Evolutionary conservation across 1,140 invertebrate species (phyloP).

Genomic region (Papilio aristodemus): DNA sequence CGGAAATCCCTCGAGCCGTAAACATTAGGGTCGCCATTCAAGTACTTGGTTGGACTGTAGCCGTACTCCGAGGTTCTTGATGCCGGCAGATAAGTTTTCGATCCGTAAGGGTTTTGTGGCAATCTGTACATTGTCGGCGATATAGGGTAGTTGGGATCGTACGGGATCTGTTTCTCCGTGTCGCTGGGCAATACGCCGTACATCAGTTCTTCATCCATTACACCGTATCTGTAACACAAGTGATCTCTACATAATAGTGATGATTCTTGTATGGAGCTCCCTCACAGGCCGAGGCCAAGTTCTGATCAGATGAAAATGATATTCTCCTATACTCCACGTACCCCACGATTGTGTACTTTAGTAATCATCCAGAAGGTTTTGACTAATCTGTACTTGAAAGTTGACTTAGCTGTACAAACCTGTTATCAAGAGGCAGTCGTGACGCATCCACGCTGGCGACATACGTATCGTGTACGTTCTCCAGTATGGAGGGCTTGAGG

Average conservation of each 20-base stretch:
- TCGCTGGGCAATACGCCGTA: slow-evolving; percentile 69
- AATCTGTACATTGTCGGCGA: slow-evolving; percentile 72
- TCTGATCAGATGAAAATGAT: background rate
- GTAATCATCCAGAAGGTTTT: background rate
- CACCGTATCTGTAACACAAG: slow-evolving; percentile 66
- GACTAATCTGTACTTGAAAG: background rate
- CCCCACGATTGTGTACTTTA: no score
- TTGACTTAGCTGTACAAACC: slow-evolving; percentile 50
- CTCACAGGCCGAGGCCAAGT: background rate
- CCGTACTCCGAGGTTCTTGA: slow-evolving; percentile 74
- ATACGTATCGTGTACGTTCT: slow-evolving; percentile 80
- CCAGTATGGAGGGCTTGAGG: slow-evolving; percentile 82
- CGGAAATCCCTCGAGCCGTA: slow-evolving; percentile 71
- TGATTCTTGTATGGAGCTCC: no score
- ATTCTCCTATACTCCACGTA: background rate
- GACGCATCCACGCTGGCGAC: slow-evolving; percentile 74
- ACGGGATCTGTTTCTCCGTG: slow-evolving; percentile 74
- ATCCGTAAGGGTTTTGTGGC: slow-evolving; percentile 71
- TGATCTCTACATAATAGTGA: no score
- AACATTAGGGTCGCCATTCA: slow-evolving; percentile 66
- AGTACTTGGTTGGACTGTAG: slow-evolving; percentile 76
- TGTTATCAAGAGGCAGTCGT: slow-evolving; percentile 76
- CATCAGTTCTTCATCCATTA: slow-evolving; percentile 76
- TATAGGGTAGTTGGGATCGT: slow-evolving; percentile 75
- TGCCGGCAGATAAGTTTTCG: slow-evolving; percentile 70